phyloP scores from a whole-genome alignment of 2,113 vertebrate genomes.

The Leuciscus idus region DNA sequence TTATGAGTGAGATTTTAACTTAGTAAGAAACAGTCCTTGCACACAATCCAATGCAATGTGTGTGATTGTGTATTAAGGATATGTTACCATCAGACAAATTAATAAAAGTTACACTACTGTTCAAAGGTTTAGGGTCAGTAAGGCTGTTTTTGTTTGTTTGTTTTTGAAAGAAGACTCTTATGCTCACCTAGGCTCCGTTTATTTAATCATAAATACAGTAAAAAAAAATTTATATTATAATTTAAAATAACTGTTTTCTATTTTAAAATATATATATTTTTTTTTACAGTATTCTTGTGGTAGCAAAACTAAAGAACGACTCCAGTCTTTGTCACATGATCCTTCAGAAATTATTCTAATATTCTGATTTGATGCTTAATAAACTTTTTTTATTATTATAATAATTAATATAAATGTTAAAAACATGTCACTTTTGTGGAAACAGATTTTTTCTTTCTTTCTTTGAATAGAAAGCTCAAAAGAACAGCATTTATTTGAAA shows the following conservation, averaged over 20 bases:
- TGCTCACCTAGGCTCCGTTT: neutral
- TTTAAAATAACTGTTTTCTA: neutral
- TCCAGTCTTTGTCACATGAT: neutral
- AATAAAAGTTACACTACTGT: neutral
- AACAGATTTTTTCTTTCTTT: neutral
- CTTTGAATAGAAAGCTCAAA: neutral
- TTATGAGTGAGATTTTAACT: neutral
- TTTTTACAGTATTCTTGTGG: too few relatives aligned
- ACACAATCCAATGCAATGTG: neutral
- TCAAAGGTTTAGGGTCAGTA: neutral
- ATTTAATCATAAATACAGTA: neutral
- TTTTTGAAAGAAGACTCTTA: too few relatives aligned
- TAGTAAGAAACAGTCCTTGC: neutral
- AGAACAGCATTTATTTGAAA: neutral
- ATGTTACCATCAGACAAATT: neutral
- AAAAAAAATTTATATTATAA: neutral
- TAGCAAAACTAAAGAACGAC: neutral
- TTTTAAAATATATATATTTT: neutral
- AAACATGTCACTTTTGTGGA: neutral
- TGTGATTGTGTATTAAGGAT: neutral
- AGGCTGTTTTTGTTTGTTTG: neutral
- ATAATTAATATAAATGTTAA: neutral
- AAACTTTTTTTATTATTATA: too few relatives aligned
- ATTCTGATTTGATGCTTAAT: neutral
- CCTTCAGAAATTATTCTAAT: neutral